phyloP scores from a whole-genome alignment of 2,888 invertebrate species.

The Augiades crinisus region DNA sequence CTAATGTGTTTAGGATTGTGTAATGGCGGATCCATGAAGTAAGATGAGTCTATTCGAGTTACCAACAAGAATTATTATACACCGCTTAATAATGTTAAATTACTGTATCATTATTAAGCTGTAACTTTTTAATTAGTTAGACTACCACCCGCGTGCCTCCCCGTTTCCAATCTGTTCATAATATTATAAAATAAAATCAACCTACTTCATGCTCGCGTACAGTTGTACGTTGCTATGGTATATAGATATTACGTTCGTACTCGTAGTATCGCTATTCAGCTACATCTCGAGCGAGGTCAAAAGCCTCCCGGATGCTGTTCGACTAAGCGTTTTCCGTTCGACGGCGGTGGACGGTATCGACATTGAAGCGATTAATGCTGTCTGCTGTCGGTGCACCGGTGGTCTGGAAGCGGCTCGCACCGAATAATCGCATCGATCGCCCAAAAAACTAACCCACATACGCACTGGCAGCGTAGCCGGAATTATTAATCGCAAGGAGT shows the following conservation, averaged over 20 bases:
- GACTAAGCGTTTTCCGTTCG: slow-evolving; percentile 4
- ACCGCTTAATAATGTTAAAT: no score
- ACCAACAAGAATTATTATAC: no score
- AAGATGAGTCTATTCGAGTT: no score
- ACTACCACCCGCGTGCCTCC: no score
- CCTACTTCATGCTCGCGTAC: slow-evolving; percentile 3
- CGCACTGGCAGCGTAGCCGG: slow-evolving; percentile 80
- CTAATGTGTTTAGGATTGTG: background rate
- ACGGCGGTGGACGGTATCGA: slow-evolving; percentile 30
- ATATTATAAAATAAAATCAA: background rate
- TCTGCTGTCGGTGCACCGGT: slow-evolving; percentile 59
- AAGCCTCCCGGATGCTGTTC: slow-evolving; percentile 14
- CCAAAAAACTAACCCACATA: slow-evolving; percentile 81
- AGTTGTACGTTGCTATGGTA: slow-evolving; percentile 2
- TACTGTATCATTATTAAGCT: no score
- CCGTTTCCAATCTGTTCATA: no score
- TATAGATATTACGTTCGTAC: slow-evolving; percentile 13
- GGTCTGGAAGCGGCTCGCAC: slow-evolving; percentile 65
- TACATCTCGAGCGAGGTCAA: slow-evolving; percentile 19
- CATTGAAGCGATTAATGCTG: slow-evolving; percentile 67
- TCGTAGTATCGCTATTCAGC: slow-evolving; percentile 12
- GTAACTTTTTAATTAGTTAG: no score
- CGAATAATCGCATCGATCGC: slow-evolving; percentile 79
- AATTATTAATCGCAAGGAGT: slow-evolving; percentile 78
- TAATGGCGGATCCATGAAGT: no score